A percentile compares a stretch with the other conserved stretches of the same genome.
Evolutionary conservation across 2,113 vertebrate species (phyloP).

Genomic region (Anhinga rufa): DNA sequence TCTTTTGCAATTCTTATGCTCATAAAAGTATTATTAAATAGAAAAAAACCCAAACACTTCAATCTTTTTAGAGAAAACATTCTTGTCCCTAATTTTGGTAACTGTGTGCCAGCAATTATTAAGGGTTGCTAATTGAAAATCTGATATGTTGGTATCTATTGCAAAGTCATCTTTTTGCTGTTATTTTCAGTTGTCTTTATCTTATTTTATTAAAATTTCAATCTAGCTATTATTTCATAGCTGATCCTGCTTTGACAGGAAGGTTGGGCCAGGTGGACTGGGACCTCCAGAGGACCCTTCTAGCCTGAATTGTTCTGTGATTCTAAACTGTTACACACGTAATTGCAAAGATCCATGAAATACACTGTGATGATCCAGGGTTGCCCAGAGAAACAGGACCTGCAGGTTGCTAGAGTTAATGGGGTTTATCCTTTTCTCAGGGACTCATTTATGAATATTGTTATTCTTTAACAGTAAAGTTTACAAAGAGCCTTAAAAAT

Average conservation of each 20-base stretch:
- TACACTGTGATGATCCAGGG: not conserved
- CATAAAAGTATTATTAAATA: not conserved
- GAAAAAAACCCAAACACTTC: fast-evolving
- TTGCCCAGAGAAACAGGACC: not conserved
- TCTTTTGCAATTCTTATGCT: not conserved
- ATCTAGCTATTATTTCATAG: not conserved
- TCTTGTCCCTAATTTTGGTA: not conserved
- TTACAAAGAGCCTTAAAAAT: not conserved
- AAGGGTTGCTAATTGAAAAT: not conserved
- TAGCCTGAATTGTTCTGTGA: not conserved
- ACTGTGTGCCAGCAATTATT: not conserved
- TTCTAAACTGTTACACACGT: fast-evolving
- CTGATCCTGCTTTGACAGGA: not conserved
- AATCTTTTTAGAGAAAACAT: not conserved
- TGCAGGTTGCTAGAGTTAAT: not conserved
- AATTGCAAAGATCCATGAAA: not conserved
- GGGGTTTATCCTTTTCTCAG: not conserved
- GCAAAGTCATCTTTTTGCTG: not conserved
- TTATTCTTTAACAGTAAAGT: not conserved
- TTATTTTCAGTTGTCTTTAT: not conserved
- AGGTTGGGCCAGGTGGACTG: not conserved
- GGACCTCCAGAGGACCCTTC: not conserved
- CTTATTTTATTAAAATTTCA: not conserved
- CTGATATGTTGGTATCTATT: not conserved
- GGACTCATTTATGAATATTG: not conserved